phyloP scores from a whole-genome alignment of 2,888 invertebrate genomes.

The Diplolepis rosae region DNA sequence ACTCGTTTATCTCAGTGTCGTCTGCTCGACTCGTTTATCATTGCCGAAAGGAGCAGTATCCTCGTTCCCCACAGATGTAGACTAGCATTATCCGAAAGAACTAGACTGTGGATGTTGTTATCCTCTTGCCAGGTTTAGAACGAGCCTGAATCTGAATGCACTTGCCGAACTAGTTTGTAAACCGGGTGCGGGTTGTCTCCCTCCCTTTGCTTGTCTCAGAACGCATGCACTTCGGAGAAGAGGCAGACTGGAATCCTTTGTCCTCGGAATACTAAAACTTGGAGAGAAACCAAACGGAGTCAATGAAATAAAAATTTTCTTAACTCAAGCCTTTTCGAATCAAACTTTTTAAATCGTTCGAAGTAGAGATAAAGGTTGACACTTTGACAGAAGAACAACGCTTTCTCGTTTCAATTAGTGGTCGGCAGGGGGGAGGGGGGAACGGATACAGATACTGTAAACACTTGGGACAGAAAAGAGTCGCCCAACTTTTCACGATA shows the following conservation, averaged over 20 bases:
- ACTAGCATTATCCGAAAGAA: neutral
- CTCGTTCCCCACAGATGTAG: neutral
- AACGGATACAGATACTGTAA: neutral
- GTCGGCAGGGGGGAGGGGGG: neutral
- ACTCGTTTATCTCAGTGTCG: constrained; percentile 11
- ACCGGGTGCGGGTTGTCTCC: neutral
- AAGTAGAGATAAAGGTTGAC: too few relatives aligned
- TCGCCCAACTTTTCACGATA: constrained; percentile 11
- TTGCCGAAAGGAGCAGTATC: constrained; percentile 6
- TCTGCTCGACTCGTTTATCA: constrained; percentile 25
- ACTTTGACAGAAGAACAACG: neutral
- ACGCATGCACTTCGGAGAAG: neutral
- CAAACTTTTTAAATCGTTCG: too few relatives aligned
- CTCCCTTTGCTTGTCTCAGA: neutral
- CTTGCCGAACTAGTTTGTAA: neutral
- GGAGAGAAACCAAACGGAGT: neutral
- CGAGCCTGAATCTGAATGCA: neutral
- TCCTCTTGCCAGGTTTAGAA: neutral
- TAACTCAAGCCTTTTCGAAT: neutral
- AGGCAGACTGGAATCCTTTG: neutral
- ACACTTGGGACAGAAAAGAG: neutral
- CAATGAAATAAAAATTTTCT: neutral
- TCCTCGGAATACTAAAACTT: neutral
- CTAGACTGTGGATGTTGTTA: neutral
- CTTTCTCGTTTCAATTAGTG: neutral